Base-by-base conservation (phyloP, 2,888 invertebrate genomes). In the Hydrotaea cyrtoneurina region DNA sequence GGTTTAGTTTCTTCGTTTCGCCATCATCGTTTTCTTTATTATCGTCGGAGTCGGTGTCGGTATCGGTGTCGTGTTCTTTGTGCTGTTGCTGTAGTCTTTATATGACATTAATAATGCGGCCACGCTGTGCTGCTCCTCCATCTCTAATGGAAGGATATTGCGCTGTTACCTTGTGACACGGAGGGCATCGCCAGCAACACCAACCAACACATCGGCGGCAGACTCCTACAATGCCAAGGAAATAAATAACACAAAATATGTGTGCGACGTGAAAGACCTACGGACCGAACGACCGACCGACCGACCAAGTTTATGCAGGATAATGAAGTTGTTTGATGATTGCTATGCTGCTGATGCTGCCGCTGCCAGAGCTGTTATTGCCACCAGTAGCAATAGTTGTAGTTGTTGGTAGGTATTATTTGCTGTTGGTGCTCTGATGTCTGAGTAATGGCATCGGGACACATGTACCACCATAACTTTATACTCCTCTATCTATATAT, bases 401-500 rank as follows among this genome's bases (percentile, higher is more conserved):
- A 10, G 3, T 21, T 55, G 55, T 5, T 10, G n/a, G n/a, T n/a
- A n/a, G n/a, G n/a, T n/a, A n/a, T n/a, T n/a, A n/a, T n/a, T n/a
- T n/a, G 59, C 59, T 26, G 15, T 26, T 59, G 26, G 21, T 59
- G 15, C 59, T 59, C 59, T 23, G 59, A 13, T 26, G 26, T 2
- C 26, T 23, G 59, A 59, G 15, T 59, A 59, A 59, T 59, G 59
- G 26, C 59, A 59, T 26, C 26, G 59, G 26, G 59, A 15, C 15
- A 59, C 59, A 59, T 59, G 59, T 26, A 59, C 59, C 23, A 26
- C 59, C 59, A 59, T 59, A 59, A 59, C 11, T 23, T 59, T 11
- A 21, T 31, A 31, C 31, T 4, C 2, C 2, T 31, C 7, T 7
- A 31, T n/a, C n/a, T n/a, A 50, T 55, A 55, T 21, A 55, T 55